These are phyloP conservation scores for Oppia nitens DNA, from an alignment of 1,140 invertebrate genomes.

Conservation along the genomic window DNA sequence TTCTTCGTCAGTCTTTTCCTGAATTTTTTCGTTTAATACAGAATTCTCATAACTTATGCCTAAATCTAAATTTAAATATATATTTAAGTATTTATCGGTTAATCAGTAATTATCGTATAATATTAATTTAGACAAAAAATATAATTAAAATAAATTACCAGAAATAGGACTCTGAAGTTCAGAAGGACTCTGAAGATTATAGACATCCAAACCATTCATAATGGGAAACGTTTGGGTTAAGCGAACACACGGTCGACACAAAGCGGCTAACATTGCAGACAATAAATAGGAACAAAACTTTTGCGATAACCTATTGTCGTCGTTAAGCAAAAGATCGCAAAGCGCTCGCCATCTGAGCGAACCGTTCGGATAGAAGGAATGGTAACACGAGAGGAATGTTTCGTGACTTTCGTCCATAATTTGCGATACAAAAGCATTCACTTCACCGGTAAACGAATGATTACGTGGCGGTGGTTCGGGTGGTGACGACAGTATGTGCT, in stretches of 20 bases:
- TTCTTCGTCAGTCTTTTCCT: constrained; percentile 15
- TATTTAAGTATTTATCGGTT: constrained; percentile 1
- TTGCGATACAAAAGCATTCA: background rate
- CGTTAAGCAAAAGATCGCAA: constrained; percentile 52
- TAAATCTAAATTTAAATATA: background rate
- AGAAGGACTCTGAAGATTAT: constrained; percentile 10
- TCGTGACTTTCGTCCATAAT: constrained; percentile 65
- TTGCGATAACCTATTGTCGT: constrained; percentile 23
- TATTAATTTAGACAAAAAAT: too few relatives aligned
- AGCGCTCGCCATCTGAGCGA: constrained; percentile 79
- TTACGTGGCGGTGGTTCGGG: constrained; percentile 29
- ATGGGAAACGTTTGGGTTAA: constrained; percentile 59
- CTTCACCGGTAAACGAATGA: background rate
- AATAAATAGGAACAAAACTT: constrained; percentile 50
- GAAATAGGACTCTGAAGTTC: background rate
- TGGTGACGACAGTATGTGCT: constrained; percentile 58
- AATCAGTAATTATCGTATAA: too few relatives aligned
- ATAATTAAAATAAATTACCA: too few relatives aligned
- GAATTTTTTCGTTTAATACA: background rate
- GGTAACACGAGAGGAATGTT: constrained; percentile 78
- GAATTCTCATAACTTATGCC: background rate
- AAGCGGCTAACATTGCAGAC: constrained; percentile 58
- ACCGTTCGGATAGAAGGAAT: constrained; percentile 87
- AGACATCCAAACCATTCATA: constrained; percentile 26
- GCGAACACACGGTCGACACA: constrained; percentile 58